Conservation (phyloP, 1,140 invertebrate genomes). For the Macrobrachium rosenbergii region DNA sequence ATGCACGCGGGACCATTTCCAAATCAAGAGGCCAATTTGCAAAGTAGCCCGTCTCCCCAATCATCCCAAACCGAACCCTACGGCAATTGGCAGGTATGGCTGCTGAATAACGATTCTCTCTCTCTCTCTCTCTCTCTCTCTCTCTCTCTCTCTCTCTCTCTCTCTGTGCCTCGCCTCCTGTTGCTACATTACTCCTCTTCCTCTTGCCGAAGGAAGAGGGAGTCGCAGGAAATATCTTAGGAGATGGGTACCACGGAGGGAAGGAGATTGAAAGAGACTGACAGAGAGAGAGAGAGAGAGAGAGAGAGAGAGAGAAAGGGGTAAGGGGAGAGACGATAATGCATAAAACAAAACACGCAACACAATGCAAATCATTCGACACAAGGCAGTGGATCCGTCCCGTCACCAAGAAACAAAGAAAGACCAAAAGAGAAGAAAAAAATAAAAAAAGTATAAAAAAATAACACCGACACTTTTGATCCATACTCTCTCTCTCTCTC, state of each 20-base stretch:
- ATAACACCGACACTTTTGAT: too few species aligned
- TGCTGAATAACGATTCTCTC: conserved; percentile 2
- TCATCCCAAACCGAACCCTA: too few species aligned
- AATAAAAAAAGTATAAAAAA: too few species aligned
- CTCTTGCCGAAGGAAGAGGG: neutral
- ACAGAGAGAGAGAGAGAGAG: neutral
- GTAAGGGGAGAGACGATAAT: neutral
- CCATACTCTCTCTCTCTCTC: too few species aligned
- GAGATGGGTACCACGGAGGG: neutral
- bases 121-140: conserved; percentile 14
- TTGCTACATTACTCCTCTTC: neutral
- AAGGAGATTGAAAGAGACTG: neutral
- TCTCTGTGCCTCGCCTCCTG: neutral
- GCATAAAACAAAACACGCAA: neutral
- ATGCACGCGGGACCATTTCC: too few species aligned
- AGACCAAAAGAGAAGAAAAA: too few species aligned
- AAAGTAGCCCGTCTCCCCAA: too few species aligned
- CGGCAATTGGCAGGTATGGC: neutral
- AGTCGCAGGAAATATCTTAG: neutral
- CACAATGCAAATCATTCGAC: too few species aligned
- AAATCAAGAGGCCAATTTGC: too few species aligned
- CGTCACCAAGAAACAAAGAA: too few species aligned
- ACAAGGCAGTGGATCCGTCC: too few species aligned
- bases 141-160: conserved; percentile 8
- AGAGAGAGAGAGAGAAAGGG: neutral